Evolutionary conservation across 2,888 invertebrate species (phyloP).

Genomic region (Diabrotica balteata): DNA sequence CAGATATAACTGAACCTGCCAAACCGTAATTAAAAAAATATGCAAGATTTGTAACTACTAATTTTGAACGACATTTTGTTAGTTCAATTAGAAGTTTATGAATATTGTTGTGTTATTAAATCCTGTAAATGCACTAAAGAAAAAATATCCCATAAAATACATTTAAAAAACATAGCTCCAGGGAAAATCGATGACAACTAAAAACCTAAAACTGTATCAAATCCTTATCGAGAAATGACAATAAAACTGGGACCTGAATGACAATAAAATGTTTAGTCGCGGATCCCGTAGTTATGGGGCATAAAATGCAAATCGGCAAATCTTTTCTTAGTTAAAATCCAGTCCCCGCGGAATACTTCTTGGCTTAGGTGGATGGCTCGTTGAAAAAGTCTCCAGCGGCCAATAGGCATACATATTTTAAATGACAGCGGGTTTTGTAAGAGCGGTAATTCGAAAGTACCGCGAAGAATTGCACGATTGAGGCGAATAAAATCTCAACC

Average conservation of each 20-base stretch:
- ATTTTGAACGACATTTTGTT: too few relatives aligned
- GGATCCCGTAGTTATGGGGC: slow-evolving; percentile 36
- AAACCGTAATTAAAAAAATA: too few relatives aligned
- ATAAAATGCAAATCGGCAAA: slow-evolving; percentile 49
- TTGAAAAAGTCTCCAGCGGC: slow-evolving; percentile 52
- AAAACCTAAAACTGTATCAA: background rate
- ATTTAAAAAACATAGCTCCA: too few relatives aligned
- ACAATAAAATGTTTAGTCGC: slow-evolving; percentile 43
- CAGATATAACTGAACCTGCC: too few relatives aligned
- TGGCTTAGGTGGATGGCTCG: slow-evolving; percentile 33
- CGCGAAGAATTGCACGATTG: slow-evolving; percentile 57
- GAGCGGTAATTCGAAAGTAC: slow-evolving; percentile 57
- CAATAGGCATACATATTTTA: slow-evolving; percentile 59
- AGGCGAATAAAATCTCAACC: slow-evolving; percentile 58
- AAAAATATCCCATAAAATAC: too few relatives aligned
- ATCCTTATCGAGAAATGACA: background rate
- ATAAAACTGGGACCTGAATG: slow-evolving; percentile 11
- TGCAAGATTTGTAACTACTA: too few relatives aligned
- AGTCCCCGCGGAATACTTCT: slow-evolving; percentile 29
- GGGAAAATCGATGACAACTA: background rate
- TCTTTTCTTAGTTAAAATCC: slow-evolving; percentile 32
- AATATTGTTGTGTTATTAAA: too few relatives aligned
- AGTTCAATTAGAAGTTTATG: too few relatives aligned
- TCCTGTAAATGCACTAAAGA: too few relatives aligned
- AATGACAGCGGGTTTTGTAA: slow-evolving; percentile 48